Base-by-base conservation (phyloP, 2,888 invertebrate genomes). In the Carpatolechia fugitivella region DNA sequence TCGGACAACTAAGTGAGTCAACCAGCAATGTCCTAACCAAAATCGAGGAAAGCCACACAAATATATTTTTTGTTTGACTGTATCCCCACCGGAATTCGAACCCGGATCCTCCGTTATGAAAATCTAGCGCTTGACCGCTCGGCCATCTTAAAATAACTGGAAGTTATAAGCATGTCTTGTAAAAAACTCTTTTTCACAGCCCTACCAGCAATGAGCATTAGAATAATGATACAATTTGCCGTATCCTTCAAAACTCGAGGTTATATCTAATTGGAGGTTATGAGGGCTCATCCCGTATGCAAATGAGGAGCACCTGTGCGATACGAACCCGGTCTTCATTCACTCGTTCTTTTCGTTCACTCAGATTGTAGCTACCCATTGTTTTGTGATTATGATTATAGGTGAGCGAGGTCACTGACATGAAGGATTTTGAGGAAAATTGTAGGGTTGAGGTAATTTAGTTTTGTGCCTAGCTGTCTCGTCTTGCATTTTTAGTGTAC, bases 191-290 rank as follows among this genome's bases (percentile, higher is more conserved):
- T 11, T 5, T 1, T n/a, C 0, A 31, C 52, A 52, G 16, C 52
- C 61, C 59, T 61, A 58, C 58, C 59, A 33, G 44, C 57, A 63
- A 66, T 56, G 60, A 67, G 70, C 74, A 78, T 84, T 82, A 82
- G 78, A 83, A 77, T 85, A 85, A 86, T 84, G 68, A 84, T 77
- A 79, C 68, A 67, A 73, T 69, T 68, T 68, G 64, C 60, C 54
- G 60, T 63, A 66, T 66, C 60, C 54, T 64, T 65, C 64, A 38
- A 54, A 57, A 54, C 52, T 54, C 31, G 48, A 35, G 52, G 47
- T 33, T 35, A 33, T 65, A 66, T 69, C 69, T 79, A 82, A 83
- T 83, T 76, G 68, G 68, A 70, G 64, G 33, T 44, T 48, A 63
- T 64, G 70, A 68, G 58, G 65, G 63, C 72, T 72, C 70, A 82